phyloP scores from a whole-genome alignment of 1,140 invertebrate species.

The Amyelois transitella region DNA sequence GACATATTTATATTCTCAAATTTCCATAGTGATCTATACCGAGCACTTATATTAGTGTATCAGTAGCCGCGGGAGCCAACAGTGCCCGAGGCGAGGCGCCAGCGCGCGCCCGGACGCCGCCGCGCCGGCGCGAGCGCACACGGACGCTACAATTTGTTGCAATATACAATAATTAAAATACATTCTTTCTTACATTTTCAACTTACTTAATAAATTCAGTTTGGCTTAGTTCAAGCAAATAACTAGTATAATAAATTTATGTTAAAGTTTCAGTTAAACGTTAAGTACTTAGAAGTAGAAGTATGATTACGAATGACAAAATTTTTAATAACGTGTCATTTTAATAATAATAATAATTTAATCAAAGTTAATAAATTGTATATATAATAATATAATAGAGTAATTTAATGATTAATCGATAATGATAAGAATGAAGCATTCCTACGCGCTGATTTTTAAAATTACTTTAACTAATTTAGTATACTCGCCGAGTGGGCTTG shows the following conservation, averaged over 20 bases:
- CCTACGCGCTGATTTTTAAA: slow-evolving; percentile 73
- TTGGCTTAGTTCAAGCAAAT: slow-evolving; percentile 73
- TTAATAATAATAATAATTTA: slow-evolving; percentile 72
- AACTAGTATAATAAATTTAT: slow-evolving; percentile 74
- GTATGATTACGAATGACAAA: slow-evolving; percentile 74
- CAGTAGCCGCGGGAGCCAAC: slow-evolving; percentile 60
- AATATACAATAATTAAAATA: slow-evolving; percentile 74
- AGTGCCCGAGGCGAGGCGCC: slow-evolving; percentile 37
- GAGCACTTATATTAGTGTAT: slow-evolving; percentile 56
- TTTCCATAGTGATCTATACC: slow-evolving; percentile 49
- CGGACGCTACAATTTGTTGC: slow-evolving; percentile 40
- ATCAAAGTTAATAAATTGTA: slow-evolving; percentile 76
- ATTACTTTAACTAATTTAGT: slow-evolving; percentile 75
- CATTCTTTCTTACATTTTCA: slow-evolving; percentile 72
- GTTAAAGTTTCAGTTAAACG: slow-evolving; percentile 70
- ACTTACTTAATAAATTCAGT: slow-evolving; percentile 75
- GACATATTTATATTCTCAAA: slow-evolving; percentile 54
- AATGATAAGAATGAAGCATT: slow-evolving; percentile 76
- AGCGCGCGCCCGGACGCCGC: slow-evolving; percentile 3
- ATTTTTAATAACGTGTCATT: slow-evolving; percentile 73
- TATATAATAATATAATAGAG: slow-evolving; percentile 75
- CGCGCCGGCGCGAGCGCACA: slow-evolving; percentile 13
- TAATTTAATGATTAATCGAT: slow-evolving; percentile 76
- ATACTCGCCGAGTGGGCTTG: slow-evolving; percentile 71
- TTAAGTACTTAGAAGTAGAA: slow-evolving; percentile 72